A percentile compares a stretch with the other conserved stretches of the same genome.
These are phyloP conservation scores for Eumerus sabulonum DNA, from an alignment of 2,888 invertebrate genomes.

Conservation along the genomic window DNA sequence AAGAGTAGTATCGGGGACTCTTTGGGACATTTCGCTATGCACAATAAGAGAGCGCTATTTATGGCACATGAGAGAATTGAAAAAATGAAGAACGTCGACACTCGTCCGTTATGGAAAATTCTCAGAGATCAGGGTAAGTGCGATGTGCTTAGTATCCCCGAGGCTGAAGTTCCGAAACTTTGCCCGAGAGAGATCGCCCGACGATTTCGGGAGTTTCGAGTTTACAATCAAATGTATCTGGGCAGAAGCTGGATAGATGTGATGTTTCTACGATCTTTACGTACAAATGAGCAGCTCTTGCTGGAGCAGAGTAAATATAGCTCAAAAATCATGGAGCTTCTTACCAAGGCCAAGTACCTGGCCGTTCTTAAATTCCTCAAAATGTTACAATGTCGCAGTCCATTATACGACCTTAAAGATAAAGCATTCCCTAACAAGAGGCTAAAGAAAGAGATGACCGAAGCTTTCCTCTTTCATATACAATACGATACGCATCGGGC, in stretches of 20 bases:
- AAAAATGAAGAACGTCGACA: conserved; percentile 70
- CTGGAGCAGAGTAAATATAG: conserved; percentile 72
- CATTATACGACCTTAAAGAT: conserved; percentile 73
- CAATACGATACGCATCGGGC: conserved; percentile 75
- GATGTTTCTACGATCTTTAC: conserved; percentile 72
- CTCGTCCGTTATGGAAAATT: conserved; percentile 74
- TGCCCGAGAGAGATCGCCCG: conserved; percentile 74
- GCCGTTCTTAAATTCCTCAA: conserved; percentile 72
- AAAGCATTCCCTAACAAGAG: conserved; percentile 71
- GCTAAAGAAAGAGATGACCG: conserved; percentile 69
- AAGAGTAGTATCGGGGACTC: conserved; percentile 69
- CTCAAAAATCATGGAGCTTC: conserved; percentile 68
- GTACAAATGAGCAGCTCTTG: conserved; percentile 71
- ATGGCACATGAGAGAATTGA: conserved; percentile 71
- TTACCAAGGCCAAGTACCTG: conserved; percentile 72
- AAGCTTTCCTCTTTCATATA: conserved; percentile 72
- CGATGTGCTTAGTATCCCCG: conserved; percentile 74
- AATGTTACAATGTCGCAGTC: conserved; percentile 76
- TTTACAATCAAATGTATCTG: conserved; percentile 75
- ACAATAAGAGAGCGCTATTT: conserved; percentile 72
- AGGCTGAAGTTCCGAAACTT: conserved; percentile 71
- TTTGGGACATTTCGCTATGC: conserved; percentile 73
- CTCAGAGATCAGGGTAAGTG: conserved; percentile 73
- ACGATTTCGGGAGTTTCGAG: conserved; percentile 72
- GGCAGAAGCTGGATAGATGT: conserved; percentile 75